Evolutionary conservation across 2,797 vertebrate species (phyloP).

Genomic region (Girardinus metallicus): DNA sequence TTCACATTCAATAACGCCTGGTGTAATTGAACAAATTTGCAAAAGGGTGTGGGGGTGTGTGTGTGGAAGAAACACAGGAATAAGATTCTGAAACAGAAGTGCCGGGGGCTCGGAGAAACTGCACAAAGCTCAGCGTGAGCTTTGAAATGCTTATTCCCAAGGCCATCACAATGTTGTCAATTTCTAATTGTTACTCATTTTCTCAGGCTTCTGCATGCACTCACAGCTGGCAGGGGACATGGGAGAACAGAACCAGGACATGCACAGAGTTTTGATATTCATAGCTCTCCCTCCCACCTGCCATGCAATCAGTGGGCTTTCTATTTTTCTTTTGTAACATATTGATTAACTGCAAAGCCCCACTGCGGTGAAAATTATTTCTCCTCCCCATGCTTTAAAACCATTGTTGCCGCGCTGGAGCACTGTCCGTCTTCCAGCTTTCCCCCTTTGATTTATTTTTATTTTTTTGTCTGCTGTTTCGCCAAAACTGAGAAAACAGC

Average conservation of each 20-base stretch:
- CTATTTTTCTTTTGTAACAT: slow-evolving; percentile 37
- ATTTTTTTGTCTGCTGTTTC: neutral
- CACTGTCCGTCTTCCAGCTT: neutral
- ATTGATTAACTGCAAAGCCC: slow-evolving; percentile 48
- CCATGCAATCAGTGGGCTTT: slow-evolving; percentile 46
- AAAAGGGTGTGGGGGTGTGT: slow-evolving; percentile 1
- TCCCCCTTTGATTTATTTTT: neutral
- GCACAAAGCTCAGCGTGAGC: slow-evolving; percentile 18
- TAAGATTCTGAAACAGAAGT: slow-evolving; percentile 24
- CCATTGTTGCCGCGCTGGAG: slow-evolving; percentile 17
- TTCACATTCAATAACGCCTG: slow-evolving; percentile 25
- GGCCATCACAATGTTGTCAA: slow-evolving; percentile 37
- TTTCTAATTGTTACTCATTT: slow-evolving; percentile 64
- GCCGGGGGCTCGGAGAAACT: slow-evolving; percentile 15
- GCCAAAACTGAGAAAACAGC: neutral
- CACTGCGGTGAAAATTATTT: slow-evolving; percentile 39
- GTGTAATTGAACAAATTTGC: slow-evolving; percentile 44
- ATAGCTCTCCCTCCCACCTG: slow-evolving; percentile 31
- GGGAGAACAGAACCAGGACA: slow-evolving; percentile 13
- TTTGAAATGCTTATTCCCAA: slow-evolving; percentile 44
- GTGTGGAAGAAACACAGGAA: slow-evolving; percentile 11
- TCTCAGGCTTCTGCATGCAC: slow-evolving; percentile 27
- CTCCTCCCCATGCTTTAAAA: slow-evolving; percentile 27
- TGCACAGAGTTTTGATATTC: slow-evolving; percentile 26
- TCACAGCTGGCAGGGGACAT: slow-evolving; percentile 30